Percentiles rank a stretch among this genome's conserved stretches.
Conservation (phyloP, 2,888 invertebrate species). For the Hydrotaea diabolus region DNA sequence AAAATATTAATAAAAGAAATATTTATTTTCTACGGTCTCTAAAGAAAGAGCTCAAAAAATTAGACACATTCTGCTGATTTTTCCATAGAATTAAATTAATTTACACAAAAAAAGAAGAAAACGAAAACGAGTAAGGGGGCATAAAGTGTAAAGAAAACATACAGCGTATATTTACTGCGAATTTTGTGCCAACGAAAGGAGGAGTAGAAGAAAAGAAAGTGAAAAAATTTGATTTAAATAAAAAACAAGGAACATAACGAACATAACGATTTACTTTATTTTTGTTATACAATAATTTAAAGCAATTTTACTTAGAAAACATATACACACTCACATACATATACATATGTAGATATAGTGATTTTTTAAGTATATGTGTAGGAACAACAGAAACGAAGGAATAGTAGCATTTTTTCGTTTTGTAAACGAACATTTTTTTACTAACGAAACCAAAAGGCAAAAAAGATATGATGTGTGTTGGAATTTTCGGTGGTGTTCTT, state of each 20-base stretch:
- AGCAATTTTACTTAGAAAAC: conserved; percentile 18
- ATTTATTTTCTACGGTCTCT: conserved; percentile 17
- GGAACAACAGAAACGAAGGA: conserved; percentile 18
- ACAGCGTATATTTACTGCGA: neutral
- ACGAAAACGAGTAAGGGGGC: neutral
- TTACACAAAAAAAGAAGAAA: neutral
- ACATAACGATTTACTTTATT: conserved; percentile 51
- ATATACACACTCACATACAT: conserved; percentile 21
- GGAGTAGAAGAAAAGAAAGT: neutral
- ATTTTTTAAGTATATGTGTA: conserved; percentile 3
- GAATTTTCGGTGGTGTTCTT: conserved; percentile 41
- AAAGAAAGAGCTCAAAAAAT: conserved; percentile 24
- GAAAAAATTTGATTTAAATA: too few species aligned
- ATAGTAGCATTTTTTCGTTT: conserved; percentile 12
- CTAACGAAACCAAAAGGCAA: neutral
- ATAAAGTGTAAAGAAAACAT: neutral
- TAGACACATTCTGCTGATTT: conserved; percentile 43
- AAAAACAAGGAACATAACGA: conserved; percentile 26
- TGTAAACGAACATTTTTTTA: neutral
- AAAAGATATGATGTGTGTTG: conserved; percentile 11
- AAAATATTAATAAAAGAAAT: too few species aligned
- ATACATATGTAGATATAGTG: neutral
- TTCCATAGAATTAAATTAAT: neutral
- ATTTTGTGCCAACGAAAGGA: neutral
- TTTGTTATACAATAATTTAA: conserved; percentile 45